Evolutionary conservation across 1,140 invertebrate species (phyloP).

Genomic region (Drosophila ironensis): DNA sequence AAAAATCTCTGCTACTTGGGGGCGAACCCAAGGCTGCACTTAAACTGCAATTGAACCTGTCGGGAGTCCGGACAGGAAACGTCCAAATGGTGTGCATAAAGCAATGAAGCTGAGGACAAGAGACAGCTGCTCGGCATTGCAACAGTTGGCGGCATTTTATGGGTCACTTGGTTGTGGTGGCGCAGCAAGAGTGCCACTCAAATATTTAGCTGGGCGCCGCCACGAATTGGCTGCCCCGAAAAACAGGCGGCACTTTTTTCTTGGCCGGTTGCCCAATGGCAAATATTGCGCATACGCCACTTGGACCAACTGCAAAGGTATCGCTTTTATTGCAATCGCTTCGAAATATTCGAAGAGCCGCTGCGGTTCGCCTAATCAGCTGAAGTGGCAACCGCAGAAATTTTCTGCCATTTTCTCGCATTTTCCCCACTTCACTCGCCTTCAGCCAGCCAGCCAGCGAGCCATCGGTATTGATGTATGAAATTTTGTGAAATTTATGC

Average conservation of each 20-base stretch:
- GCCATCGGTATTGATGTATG: conserved; percentile 42
- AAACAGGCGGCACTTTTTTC: conserved; percentile 28
- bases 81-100: conserved; percentile 31
- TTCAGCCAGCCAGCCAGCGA: not conserved
- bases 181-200: conserved; percentile 39
- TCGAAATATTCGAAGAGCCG: conserved; percentile 34
- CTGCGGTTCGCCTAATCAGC: conserved; percentile 39
- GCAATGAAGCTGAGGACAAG: conserved; percentile 17
- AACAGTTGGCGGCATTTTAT: conserved; percentile 53
- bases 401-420: conserved; percentile 14
- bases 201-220: conserved; percentile 28
- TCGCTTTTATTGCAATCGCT: conserved; percentile 40
- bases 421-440: not conserved
- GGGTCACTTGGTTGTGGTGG: conserved; percentile 40
- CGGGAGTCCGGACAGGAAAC: conserved; percentile 10
- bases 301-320: conserved; percentile 14
- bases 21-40: conserved; percentile 17
- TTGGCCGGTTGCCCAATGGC: conserved; percentile 38
- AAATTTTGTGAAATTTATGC: conserved; percentile 55
- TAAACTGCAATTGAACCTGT: conserved; percentile 51
- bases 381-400: conserved; percentile 29
- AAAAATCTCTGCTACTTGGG: not conserved
- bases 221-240: not conserved
- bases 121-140: conserved; percentile 24
- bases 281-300: conserved; percentile 34